These are phyloP conservation scores for Seriola dumerili DNA, from an alignment of 2,113 vertebrate genomes.

Conservation along the genomic window DNA sequence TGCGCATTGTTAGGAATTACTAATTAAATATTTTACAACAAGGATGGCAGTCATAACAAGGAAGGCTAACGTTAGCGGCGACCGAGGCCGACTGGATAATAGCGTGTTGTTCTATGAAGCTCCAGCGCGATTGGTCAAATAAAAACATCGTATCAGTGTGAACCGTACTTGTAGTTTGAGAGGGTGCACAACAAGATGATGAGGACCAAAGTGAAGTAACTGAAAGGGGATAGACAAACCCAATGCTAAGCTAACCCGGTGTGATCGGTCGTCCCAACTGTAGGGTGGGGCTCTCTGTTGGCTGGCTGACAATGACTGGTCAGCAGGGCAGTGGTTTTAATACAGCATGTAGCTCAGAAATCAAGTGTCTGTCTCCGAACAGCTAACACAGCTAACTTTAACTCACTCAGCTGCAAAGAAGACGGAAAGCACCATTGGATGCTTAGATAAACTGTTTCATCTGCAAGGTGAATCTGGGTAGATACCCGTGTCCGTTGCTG, in stretches of 20 bases:
- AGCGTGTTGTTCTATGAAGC: background rate
- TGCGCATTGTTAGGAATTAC: rapidly evolving
- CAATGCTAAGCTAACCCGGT: slow-evolving; percentile 8
- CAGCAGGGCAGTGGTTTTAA: background rate
- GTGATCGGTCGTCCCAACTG: background rate
- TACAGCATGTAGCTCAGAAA: background rate
- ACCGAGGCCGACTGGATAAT: slow-evolving; percentile 18
- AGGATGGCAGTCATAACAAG: background rate
- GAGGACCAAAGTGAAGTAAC: rapidly evolving
- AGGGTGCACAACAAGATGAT: rapidly evolving
- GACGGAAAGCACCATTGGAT: background rate
- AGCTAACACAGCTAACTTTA: background rate
- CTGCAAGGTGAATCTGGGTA: too few relatives aligned
- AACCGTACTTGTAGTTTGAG: background rate
- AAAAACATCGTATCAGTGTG: background rate
- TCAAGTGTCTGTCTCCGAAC: background rate
- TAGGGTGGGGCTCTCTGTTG: slow-evolving; percentile 70
- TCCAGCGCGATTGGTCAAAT: background rate
- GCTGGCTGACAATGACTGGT: slow-evolving; percentile 45
- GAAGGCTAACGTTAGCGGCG: slow-evolving; percentile 55
- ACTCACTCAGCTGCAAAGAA: background rate
- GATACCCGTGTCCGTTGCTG: background rate
- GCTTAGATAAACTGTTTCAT: background rate
- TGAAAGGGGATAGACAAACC: background rate
- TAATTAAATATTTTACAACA: background rate